Evolutionary conservation across 2,888 invertebrate species (phyloP), one percentile per base, ranked within the genome.

Genomic region (Rhamnusium bicolor): DNA sequence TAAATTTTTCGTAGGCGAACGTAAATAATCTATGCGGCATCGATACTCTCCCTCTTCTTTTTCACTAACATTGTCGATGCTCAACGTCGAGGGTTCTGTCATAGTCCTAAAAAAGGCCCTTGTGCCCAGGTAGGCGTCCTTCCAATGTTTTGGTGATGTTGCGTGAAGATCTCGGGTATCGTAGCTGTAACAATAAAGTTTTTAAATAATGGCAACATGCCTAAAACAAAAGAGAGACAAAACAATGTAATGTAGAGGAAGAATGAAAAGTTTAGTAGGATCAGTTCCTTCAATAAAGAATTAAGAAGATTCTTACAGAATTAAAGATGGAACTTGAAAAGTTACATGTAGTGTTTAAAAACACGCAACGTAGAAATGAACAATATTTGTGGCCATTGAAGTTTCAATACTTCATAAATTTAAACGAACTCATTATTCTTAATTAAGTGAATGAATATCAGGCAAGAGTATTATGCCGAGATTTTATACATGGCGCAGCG

Each of bases 1-100:
- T 73, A 93, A 92, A 86, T 95, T 95, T 79, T 92, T 92, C 8
- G 95, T 95, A 0, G 95, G 95, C 6, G 94, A 94, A 79, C 93
- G 92, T 82, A 92, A 91, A 88, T 94, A 95, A 88, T 96, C 95
- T 61, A 95, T 94, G 71, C 95, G 89, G 86, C 96, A 96, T 73
- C 94, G 90, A 87, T 95, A 95, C 79, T 94, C 91, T 6, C 94
- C 95, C 65, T 93, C 93, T 86, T 96, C 95, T 16, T 90, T 88
- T 80, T 91, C 90, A 74, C 89, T 88, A 71, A 94, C 89, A 80
- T 90, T 91, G 85, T 92, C 92, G 69, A 94, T 91, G 80, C 92
- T 92, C 68, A 94, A 89, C 32, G 93, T 91, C 5, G 94, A 92
- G 0, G 94, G 94, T 16, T 93, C 92, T 7, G 92, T 90, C 32